A percentile compares a stretch with the other conserved stretches of the same genome.
Conservation (phyloP, 2,888 invertebrate genomes). For the Sphaerophoria rueppellii region DNA sequence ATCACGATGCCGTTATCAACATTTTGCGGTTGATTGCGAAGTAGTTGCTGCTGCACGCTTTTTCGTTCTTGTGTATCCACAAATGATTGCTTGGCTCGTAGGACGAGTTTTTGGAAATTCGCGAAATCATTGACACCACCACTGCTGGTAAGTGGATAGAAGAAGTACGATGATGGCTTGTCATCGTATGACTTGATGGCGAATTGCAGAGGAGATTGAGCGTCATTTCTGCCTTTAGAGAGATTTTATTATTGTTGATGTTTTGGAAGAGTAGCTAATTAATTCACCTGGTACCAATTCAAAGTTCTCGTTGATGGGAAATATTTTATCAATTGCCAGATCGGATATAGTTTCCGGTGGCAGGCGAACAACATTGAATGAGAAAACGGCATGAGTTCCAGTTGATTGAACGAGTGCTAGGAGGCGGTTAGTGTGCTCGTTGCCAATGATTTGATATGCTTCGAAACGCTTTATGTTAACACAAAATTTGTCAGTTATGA, state of each 20-base stretch:
- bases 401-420: slow-evolving; percentile 79
- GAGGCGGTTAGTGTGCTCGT: slow-evolving; percentile 79
- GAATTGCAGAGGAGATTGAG: slow-evolving; percentile 79
- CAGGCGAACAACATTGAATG: slow-evolving; percentile 78
- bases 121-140: slow-evolving; percentile 77
- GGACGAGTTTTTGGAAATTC: slow-evolving; percentile 77
- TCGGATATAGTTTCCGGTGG: slow-evolving; percentile 89
- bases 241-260: neutral
- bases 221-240: slow-evolving; percentile 76
- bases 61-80: slow-evolving; percentile 70
- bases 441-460: slow-evolving; percentile 80
- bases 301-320: slow-evolving; percentile 91
- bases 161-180: slow-evolving; percentile 78
- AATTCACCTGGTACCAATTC: slow-evolving; percentile 85
- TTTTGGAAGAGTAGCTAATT: neutral
- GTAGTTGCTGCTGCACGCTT: slow-evolving; percentile 16
- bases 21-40: neutral
- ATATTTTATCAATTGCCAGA: slow-evolving; percentile 90
- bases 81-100: slow-evolving; percentile 75
- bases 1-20: slow-evolving; percentile 28
- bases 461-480: slow-evolving; percentile 78
- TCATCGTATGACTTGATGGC: slow-evolving; percentile 78
- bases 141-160: slow-evolving; percentile 78
- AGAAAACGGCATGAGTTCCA: slow-evolving; percentile 80
- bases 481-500: neutral